Evolutionary conservation across 1,140 invertebrate species (phyloP).

Genomic region (Stegodyphus dumicola): DNA sequence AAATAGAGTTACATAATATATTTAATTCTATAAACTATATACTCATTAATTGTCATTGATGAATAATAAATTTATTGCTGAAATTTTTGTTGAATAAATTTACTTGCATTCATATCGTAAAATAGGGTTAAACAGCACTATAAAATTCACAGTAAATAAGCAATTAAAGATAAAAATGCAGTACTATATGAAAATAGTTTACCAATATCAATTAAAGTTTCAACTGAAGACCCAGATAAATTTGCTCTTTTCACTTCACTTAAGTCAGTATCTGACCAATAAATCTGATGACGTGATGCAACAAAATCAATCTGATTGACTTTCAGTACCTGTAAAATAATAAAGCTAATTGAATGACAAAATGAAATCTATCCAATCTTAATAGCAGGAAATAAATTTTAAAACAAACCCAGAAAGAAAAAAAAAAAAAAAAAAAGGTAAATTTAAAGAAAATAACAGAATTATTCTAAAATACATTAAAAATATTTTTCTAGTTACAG

Average conservation of each 20-base stretch:
- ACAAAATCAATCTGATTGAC: slow-evolving; percentile 79
- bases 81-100: too few relatives aligned
- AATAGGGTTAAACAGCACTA: too few relatives aligned
- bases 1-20: too few relatives aligned
- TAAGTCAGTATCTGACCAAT: slow-evolving; percentile 81
- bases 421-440: neutral
- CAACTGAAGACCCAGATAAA: slow-evolving; percentile 75
- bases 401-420: neutral
- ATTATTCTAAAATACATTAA: neutral
- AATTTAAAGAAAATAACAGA: neutral
- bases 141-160: too few relatives aligned
- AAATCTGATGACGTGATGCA: slow-evolving; percentile 76
- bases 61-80: too few relatives aligned
- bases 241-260: slow-evolving; percentile 80
- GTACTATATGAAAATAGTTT: neutral
- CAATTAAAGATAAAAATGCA: too few relatives aligned
- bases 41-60: too few relatives aligned
- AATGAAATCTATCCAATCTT: neutral
- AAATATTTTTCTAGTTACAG: neutral
- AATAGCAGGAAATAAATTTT: too few relatives aligned
- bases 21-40: too few relatives aligned
- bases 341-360: neutral
- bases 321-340: slow-evolving; percentile 63
- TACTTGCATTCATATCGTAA: too few relatives aligned
- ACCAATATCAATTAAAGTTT: slow-evolving; percentile 81